Conservation (phyloP, 2,888 invertebrate species). For the Drosophila monieri region DNA sequence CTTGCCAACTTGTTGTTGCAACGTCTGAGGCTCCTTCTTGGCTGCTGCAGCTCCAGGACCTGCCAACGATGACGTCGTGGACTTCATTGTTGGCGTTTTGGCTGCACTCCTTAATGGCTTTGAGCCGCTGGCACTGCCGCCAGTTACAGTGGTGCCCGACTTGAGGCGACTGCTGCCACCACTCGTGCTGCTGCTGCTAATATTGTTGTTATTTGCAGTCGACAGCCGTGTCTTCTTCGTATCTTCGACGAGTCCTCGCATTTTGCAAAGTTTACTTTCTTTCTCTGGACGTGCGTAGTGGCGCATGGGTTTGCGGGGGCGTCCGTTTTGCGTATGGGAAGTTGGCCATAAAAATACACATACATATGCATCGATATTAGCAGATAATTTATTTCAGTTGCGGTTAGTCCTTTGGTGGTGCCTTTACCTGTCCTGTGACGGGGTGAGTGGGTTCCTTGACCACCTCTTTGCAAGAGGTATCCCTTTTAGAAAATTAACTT, state of each 20-base stretch:
- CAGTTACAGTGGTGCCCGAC: constrained; percentile 37
- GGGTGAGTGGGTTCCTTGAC: background rate
- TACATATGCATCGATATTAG: constrained; percentile 61
- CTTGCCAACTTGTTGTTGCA: constrained; percentile 66
- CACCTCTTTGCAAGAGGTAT: constrained; percentile 19
- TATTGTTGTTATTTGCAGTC: constrained; percentile 70
- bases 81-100: constrained; percentile 52
- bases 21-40: constrained; percentile 57
- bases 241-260: constrained; percentile 83
- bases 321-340: constrained; percentile 20
- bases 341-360: constrained; percentile 55
- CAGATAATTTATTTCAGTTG: constrained; percentile 19
- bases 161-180: constrained; percentile 43
- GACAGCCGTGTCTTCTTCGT: constrained; percentile 79
- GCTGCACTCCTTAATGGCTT: constrained; percentile 47
- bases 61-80: constrained; percentile 26
- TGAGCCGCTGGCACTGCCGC: constrained; percentile 58
- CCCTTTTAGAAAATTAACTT: constrained; percentile 13
- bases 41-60: constrained; percentile 20
- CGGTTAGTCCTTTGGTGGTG: background rate
- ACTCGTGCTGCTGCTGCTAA: constrained; percentile 44
- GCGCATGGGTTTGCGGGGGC: background rate
- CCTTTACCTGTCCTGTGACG: constrained; percentile 13
- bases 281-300: constrained; percentile 10
- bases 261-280: constrained; percentile 55